Percentiles rank a stretch among this genome's conserved stretches.
These are phyloP conservation scores for Ia io DNA, from an alignment of 2,113 vertebrate genomes.

Conservation along the genomic window DNA sequence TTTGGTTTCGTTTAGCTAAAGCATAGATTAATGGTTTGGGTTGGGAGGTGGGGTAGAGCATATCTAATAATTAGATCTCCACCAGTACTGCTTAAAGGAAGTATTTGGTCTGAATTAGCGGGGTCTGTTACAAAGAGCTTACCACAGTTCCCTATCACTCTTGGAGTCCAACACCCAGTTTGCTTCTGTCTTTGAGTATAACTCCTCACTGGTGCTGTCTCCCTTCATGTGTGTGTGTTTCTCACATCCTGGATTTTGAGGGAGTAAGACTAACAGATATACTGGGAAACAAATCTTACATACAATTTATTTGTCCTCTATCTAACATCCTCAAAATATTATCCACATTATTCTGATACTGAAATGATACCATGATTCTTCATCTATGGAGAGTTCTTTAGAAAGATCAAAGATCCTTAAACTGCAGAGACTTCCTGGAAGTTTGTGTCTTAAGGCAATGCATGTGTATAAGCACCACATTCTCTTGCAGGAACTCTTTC, in stretches of 20 bases:
- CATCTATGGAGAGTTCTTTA: neutral
- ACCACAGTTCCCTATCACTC: neutral
- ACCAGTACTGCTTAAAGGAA: neutral
- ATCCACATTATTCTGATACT: neutral
- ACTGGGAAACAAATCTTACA: neutral
- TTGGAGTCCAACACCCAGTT: neutral
- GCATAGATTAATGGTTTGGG: slow-evolving; percentile 14
- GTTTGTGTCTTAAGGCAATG: neutral
- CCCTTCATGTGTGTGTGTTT: neutral
- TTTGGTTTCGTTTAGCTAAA: slow-evolving; percentile 57
- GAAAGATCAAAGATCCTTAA: neutral
- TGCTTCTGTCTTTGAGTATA: neutral
- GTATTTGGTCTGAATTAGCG: neutral
- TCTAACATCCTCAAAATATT: neutral
- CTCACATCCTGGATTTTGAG: neutral
- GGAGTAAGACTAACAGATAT: neutral
- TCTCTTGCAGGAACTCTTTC: neutral
- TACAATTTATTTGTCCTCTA: neutral
- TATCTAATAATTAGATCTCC: slow-evolving; percentile 40
- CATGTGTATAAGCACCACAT: neutral
- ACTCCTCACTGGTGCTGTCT: neutral
- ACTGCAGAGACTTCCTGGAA: neutral
- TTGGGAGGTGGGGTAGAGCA: neutral
- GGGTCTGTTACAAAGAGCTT: neutral
- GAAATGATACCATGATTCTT: neutral